A percentile compares a stretch with the other conserved stretches of the same genome.
Evolutionary conservation across 2,888 invertebrate genomes (phyloP).

Genomic region (Ptilodon capucinus): DNA sequence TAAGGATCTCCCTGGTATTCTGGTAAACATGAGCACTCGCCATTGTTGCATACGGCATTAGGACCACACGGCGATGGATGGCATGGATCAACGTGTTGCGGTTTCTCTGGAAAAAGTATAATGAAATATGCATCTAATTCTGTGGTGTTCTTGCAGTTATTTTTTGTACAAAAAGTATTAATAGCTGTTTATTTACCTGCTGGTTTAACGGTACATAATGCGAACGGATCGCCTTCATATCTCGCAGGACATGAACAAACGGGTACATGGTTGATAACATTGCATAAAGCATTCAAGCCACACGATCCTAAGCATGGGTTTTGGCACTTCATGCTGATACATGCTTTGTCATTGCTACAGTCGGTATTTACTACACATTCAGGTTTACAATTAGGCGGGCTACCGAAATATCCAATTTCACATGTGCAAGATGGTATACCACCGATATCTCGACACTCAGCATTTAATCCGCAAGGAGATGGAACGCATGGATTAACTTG

Average conservation of each 20-base stretch:
- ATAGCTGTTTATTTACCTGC: conserved; percentile 46
- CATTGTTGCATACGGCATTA: conserved; percentile 88
- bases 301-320: conserved; percentile 91
- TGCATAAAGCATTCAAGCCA: conserved; percentile 88
- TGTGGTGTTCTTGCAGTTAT: not conserved
- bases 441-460: conserved; percentile 82
- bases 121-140: not conserved
- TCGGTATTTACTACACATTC: conserved; percentile 89
- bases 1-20: conserved; percentile 91
- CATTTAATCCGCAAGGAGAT: conserved; percentile 90
- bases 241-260: conserved; percentile 85
- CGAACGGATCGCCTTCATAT: conserved; percentile 89
- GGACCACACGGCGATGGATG: conserved; percentile 90
- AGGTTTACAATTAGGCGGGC: conserved; percentile 89
- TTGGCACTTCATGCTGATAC: conserved; percentile 88
- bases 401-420: conserved; percentile 84
- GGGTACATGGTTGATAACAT: conserved; percentile 89
- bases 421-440: conserved; percentile 86
- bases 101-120: conserved; percentile 53
- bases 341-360: conserved; percentile 88
- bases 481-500: conserved; percentile 86
- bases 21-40: conserved; percentile 88
- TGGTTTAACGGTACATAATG: conserved; percentile 83
- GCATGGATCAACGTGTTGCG: conserved; percentile 84
- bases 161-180: not conserved